Evolutionary conservation across 2,113 vertebrate genomes (phyloP), one percentile per base, ranked within the genome.

Genomic region (Camelus dromedarius): DNA sequence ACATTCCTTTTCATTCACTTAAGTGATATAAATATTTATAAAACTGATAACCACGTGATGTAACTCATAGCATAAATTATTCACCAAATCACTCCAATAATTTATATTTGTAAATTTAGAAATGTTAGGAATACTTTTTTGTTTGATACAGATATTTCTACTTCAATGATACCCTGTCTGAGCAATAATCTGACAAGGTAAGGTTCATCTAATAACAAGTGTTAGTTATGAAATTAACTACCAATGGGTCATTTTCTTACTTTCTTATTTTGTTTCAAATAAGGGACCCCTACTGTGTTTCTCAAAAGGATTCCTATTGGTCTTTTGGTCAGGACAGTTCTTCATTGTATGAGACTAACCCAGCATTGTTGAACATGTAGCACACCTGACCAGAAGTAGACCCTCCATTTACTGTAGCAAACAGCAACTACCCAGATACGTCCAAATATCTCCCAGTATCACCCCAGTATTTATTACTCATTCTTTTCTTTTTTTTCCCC

Each of bases 1-100:
- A 69, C 3, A 91, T 94, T 88, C n/a, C 50, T 76, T 91, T 94
- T 48, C 26, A 48, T 89, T 70, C 26, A 72, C 19, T 30, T 92
- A 89, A 72, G 14, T 28, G 22, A 30, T 83, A 67, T 46, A 46
- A n/a, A 9, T 82, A 79, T 60, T 84, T 79, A 85, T 73, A 85
- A 95, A 94, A 38, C 26, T 60, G 42, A 80, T 70, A 66, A 38
- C 15, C 60, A 69, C 50, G 6, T 92, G 32, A 42, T 67, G 32
- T 52, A 20, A 69, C 56, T 48, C 28, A 89, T 32, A 26, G 20
- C 18, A 30, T 66, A 35, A 52, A 58, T 70, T 50, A 82, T 48
- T 54, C 2, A 60, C 58, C 58, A 91, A 30, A 50, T 87, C 12
- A 83, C 46, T 92, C 28, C 22, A 60, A 15, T 30, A 83, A 67